A percentile compares a stretch with the other conserved stretches of the same genome.
Evolutionary conservation across 2,888 invertebrate species (phyloP).

Genomic region (Drosophila subquinaria): DNA sequence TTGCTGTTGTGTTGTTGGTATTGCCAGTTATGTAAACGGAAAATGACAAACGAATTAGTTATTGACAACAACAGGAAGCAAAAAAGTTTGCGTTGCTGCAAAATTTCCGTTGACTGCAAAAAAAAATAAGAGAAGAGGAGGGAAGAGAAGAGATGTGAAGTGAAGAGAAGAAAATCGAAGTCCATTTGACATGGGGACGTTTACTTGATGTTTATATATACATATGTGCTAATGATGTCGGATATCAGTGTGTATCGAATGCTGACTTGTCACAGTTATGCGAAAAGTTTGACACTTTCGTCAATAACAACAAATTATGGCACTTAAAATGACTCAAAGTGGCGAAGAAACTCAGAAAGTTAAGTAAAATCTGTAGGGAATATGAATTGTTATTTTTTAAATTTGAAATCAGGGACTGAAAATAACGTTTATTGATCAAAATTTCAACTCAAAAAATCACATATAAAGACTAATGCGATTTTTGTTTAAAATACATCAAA

Average conservation of each 20-base stretch:
- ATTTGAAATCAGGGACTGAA: too few relatives aligned
- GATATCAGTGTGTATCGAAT: conserved; percentile 19
- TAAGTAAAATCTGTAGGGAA: not conserved
- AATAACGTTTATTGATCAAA: too few relatives aligned
- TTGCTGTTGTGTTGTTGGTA: conserved; percentile 17
- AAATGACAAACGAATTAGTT: conserved; percentile 82
- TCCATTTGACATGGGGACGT: conserved; percentile 45
- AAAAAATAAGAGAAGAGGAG: conserved; percentile 13
- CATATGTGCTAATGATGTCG: conserved; percentile 63
- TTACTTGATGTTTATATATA: conserved; percentile 19
- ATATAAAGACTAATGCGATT: too few relatives aligned
- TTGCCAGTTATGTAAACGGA: conserved; percentile 74
- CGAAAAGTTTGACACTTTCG: conserved; percentile 64
- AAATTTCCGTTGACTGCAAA: conserved; percentile 73
- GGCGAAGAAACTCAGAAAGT: not conserved
- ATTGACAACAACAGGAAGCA: conserved; percentile 79
- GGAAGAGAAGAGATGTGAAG: conserved; percentile 25
- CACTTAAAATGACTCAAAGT: conserved; percentile 17
- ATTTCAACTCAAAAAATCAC: too few relatives aligned
- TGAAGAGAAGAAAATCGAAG: conserved; percentile 30
- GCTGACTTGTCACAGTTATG: conserved; percentile 41
- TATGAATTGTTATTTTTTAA: not conserved
- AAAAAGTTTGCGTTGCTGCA: conserved; percentile 68
- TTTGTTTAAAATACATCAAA: too few relatives aligned
- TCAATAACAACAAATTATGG: conserved; percentile 58